Base-by-base conservation (phyloP, 1,140 invertebrate genomes). In the Cepaea nemoralis region DNA sequence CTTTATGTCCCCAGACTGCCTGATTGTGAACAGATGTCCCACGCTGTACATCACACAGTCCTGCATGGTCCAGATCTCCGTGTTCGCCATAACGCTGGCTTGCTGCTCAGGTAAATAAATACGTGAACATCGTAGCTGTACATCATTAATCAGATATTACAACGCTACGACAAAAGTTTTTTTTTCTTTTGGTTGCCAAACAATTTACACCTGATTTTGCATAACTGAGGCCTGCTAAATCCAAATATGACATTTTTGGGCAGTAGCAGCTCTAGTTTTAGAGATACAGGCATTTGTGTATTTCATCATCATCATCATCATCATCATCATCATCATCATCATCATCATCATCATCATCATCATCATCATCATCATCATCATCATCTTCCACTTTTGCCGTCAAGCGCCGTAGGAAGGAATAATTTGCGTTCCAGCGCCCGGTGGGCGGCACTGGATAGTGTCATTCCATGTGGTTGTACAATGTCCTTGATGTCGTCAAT, bases 41-140 rank as follows among this genome's bases (percentile, higher is more conserved):
- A 8, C 14, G 14, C 8, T 42, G 39, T 74, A 74, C 27, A 14
- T 16, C 42, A 74, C 71, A 10, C 71, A 74, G 45, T 74, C 71
- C 31, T 74, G 71, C 71, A 12, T 74, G 8, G 33, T 74, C 27
- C 16, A 8, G 6, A 74, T 40, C 8, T 33, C 42, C 8, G 71
- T 27, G 6, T 48, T 16, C 22, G 42, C 71, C 42, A 74, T 27
- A 42, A 12, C 12, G 14, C 22, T 42, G n/a, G 8, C 39, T 33
- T 74, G 71, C n/a, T 74, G 71, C 35, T n/a, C 71, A 48, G 71
- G 39, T 45, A 74, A 71, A 39, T 12, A 12, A 35, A 35, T 16
- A n/a, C n/a, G n/a, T n/a, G n/a, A n/a, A n/a, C n/a, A n/a, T n/a
- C n/a, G n/a, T n/a, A n/a, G 12, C 14, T 69, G 16, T 14, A 14